Evolutionary conservation across 2,113 vertebrate genomes (phyloP), one percentile per base, ranked within the genome.

Genomic region (Passer montanus): DNA sequence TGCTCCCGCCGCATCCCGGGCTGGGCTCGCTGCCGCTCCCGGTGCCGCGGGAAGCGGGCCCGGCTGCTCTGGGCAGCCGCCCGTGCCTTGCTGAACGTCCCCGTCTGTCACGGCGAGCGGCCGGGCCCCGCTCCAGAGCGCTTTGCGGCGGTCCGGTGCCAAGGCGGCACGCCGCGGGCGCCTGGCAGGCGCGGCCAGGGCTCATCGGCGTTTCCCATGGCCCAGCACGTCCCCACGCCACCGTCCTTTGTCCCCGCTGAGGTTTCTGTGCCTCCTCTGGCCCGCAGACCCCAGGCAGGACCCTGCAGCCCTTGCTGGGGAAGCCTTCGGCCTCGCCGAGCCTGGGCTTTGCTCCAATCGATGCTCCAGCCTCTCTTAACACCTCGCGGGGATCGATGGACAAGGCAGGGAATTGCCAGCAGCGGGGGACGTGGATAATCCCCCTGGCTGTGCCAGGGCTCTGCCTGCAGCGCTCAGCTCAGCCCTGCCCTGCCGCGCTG

Each of bases 351-450:
- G 87, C 87, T 91, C 39, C 14, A 44, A 93, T 96, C 92, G 90
- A 97, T 97, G 89, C 52, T 87, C 35, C 93, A 94, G 81, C 73
- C 66, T 75, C 92, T 87, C 77, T 93, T 93, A 95, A 93, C 96
- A 82, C 96, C 93, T 94, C n/a, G 16, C 69, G 15, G 89, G 90
- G 95, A 96, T 96, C 96, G 93, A 96, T 96, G 95, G 96, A 95
- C 96, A 93, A 93, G 95, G 96, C 73, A 75, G 92, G 96, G 96
- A 94, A 94, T 87, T 82, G 95, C 87, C 87, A 5, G 84, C 39
- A 5, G 59, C 4, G 18, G 67, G 95, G 91, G 84, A 87, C 35
- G 3, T 0, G 81, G 95, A 52, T 89, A 64, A 96, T 93, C 64
- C 87, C 73, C 47, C 74, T 18, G 68, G 91, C 39, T 41, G 12